A percentile compares a stretch with the other conserved stretches of the same genome.
These are phyloP conservation scores for Globodera ellingtonae DNA, from an alignment of 1,140 invertebrate species.

Conservation along the genomic window DNA sequence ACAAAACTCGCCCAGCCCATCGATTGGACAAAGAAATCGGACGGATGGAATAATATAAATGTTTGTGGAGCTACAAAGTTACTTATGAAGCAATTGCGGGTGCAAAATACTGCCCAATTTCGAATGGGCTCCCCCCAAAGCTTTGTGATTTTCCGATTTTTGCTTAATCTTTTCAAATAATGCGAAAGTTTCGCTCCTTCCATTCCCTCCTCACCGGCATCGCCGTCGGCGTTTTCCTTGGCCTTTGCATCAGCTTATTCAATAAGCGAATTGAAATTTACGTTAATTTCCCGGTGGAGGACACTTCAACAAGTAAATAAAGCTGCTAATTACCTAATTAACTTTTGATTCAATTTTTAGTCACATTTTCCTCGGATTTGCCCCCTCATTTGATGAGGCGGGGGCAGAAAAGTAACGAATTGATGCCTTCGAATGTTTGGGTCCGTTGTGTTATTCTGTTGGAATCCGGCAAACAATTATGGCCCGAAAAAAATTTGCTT, in stretches of 20 bases:
- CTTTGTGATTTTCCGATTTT: neutral
- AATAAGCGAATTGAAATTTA: neutral
- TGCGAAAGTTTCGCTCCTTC: conserved; percentile 5
- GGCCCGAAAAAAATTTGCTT: conserved; percentile 20
- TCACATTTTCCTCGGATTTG: conserved; percentile 12
- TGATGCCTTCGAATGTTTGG: neutral
- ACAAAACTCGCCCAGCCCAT: neutral
- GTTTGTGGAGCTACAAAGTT: no score
- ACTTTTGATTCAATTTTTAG: conserved; percentile 1
- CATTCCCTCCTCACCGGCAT: conserved; percentile 13
- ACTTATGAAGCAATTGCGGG: no score
- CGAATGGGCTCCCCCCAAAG: no score
- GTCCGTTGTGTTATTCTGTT: conserved; percentile 21
- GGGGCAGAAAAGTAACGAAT: neutral
- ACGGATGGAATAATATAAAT: no score
- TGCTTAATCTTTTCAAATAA: neutral
- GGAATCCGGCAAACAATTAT: neutral
- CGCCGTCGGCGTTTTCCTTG: conserved; percentile 19
- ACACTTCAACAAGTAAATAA: neutral
- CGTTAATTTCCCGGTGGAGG: neutral
- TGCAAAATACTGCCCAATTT: no score
- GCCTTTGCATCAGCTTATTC: conserved; percentile 17
- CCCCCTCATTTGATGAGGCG: conserved; percentile 4
- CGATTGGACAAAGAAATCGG: neutral
- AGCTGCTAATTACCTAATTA: neutral